Percentiles rank a stretch among this genome's conserved stretches.
Evolutionary conservation across 2,888 invertebrate genomes (phyloP).

Genomic region (Embidobia sp.): DNA sequence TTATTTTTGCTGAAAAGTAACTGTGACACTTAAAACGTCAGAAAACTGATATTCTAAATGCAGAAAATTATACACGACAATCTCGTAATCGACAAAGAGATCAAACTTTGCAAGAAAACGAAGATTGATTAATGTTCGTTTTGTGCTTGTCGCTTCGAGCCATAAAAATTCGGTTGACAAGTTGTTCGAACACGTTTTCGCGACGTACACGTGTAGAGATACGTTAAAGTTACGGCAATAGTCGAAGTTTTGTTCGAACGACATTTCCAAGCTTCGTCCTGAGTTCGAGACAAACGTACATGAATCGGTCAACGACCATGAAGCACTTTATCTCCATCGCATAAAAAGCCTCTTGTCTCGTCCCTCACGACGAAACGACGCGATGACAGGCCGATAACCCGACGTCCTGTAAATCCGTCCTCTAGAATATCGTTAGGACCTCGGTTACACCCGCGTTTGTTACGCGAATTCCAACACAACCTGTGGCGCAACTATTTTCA

Average conservation of each 20-base stretch:
- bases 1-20: too few relatives aligned
- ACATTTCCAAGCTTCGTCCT: constrained; percentile 27
- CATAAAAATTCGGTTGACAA: constrained; percentile 43
- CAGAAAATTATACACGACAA: constrained; percentile 9
- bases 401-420: constrained; percentile 50
- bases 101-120: constrained; percentile 20
- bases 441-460: constrained; percentile 28
- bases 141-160: constrained; percentile 26
- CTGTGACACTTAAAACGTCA: not conserved
- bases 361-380: constrained; percentile 43
- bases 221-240: constrained; percentile 39
- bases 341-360: constrained; percentile 52
- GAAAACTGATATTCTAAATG: constrained; percentile 1
- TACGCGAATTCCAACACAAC: constrained; percentile 43
- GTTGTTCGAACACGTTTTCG: constrained; percentile 38
- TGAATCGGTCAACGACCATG: constrained; percentile 51
- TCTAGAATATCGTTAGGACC: constrained; percentile 31
- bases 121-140: constrained; percentile 42
- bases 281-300: constrained; percentile 35
- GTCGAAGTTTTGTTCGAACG: constrained; percentile 47
- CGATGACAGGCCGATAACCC: constrained; percentile 65
- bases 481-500: constrained; percentile 23
- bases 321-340: constrained; percentile 59
- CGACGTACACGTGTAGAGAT: constrained; percentile 25
- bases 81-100: constrained; percentile 29